These are phyloP conservation scores for Ypsolopha scabrella DNA, from an alignment of 2,888 invertebrate species.

Conservation along the genomic window DNA sequence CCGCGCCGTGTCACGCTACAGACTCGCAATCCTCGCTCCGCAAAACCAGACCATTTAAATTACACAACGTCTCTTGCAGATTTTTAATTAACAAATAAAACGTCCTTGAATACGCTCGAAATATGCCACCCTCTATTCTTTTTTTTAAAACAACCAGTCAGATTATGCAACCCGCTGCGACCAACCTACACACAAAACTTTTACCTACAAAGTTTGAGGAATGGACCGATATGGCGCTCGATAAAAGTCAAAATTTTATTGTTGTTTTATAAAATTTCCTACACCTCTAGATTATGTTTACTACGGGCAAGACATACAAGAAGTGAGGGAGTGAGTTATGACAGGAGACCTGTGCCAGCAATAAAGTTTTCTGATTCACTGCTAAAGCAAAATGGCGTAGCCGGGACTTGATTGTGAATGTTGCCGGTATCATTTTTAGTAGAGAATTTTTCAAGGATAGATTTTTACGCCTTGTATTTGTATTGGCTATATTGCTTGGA, in stretches of 20 bases:
- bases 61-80: conserved; percentile 1
- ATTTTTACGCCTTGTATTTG: too few species aligned
- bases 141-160: background rate
- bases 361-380: conserved; percentile 1
- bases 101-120: background rate
- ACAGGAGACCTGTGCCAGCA: background rate
- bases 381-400: background rate
- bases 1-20: conserved; percentile 11
- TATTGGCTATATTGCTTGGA: too few species aligned
- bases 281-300: background rate
- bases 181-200: too few species aligned
- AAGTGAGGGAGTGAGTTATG: conserved; percentile 1
- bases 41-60: conserved; percentile 3
- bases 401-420: background rate
- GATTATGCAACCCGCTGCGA: background rate
- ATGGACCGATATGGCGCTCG: too few species aligned
- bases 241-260: too few species aligned
- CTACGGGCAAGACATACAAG: background rate
- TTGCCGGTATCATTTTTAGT: too few species aligned
- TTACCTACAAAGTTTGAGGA: too few species aligned
- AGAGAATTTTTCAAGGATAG: too few species aligned
- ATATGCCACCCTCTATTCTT: background rate
- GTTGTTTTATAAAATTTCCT: too few species aligned
- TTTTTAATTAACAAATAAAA: conserved; percentile 1
- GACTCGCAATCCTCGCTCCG: background rate